Evolutionary conservation across 2,797 vertebrate species (phyloP).

Genomic region (Diceros bicornis): DNA sequence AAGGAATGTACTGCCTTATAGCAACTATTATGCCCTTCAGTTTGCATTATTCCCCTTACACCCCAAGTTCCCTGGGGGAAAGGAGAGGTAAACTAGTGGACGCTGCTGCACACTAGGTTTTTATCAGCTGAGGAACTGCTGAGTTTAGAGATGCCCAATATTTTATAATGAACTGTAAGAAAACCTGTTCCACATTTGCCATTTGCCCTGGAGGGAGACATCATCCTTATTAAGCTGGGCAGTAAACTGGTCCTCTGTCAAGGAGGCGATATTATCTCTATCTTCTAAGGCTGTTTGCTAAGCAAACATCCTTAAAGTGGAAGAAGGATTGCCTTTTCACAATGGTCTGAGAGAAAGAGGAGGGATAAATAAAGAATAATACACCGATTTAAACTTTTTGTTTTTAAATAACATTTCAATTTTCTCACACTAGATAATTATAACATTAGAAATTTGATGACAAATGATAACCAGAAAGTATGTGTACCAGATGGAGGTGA

Average conservation of each 20-base stretch:
- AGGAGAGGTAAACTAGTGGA: no score
- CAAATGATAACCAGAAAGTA: background rate
- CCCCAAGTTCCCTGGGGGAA: background rate
- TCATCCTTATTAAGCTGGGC: background rate
- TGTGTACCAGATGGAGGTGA: background rate
- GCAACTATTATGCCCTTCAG: background rate
- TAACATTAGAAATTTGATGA: background rate
- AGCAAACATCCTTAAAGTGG: background rate
- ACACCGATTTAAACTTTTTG: background rate
- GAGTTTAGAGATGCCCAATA: background rate
- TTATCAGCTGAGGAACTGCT: background rate
- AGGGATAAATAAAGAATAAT: background rate
- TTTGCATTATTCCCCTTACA: background rate
- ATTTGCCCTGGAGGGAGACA: background rate
- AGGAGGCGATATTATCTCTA: background rate
- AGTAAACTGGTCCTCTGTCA: background rate
- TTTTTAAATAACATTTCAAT: conserved; percentile 2
- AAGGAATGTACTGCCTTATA: background rate
- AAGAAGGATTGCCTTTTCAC: background rate
- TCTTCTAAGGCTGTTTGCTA: background rate
- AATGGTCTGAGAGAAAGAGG: background rate
- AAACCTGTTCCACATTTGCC: background rate
- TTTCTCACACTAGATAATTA: background rate
- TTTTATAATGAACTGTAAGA: background rate
- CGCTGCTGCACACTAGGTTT: background rate